Percentiles rank a stretch among this genome's conserved stretches.
phyloP scores from a whole-genome alignment of 2,797 vertebrate genomes.

The Dicrostonyx torquatus region DNA sequence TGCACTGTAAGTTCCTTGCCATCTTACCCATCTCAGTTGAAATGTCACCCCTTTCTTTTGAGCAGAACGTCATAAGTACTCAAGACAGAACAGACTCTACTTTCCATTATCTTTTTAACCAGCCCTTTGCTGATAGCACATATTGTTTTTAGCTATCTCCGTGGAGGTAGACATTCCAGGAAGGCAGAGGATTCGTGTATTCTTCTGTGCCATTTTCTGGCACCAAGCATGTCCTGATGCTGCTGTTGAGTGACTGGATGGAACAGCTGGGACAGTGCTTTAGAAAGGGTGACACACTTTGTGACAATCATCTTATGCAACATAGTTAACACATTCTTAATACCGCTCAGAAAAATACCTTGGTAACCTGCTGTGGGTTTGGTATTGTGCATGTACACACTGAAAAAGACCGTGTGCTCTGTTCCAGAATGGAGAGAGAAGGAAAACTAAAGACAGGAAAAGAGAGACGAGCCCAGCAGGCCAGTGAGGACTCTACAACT shows the following conservation, averaged over 20 bases:
- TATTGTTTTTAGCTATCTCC: background rate
- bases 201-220: background rate
- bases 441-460: background rate
- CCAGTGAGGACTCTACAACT: background rate
- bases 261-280: background rate
- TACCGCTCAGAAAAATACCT: background rate
- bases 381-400: background rate
- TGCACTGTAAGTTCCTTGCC: background rate
- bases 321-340: background rate
- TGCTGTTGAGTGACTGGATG: background rate
- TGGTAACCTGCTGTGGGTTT: background rate
- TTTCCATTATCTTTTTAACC: background rate
- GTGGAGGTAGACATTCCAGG: background rate
- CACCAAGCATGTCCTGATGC: too few species aligned
- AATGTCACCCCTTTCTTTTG: slow-evolving; percentile 2
- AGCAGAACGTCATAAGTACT: background rate
- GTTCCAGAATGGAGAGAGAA: background rate
- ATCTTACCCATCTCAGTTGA: slow-evolving; percentile 5
- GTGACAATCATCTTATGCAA: background rate
- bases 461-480: background rate
- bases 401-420: background rate
- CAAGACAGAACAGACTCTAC: background rate
- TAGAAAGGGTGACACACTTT: background rate
- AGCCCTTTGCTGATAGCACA: background rate
- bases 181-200: background rate